Conservation (phyloP, 2,888 invertebrate genomes). For the Drosophila mimica region DNA sequence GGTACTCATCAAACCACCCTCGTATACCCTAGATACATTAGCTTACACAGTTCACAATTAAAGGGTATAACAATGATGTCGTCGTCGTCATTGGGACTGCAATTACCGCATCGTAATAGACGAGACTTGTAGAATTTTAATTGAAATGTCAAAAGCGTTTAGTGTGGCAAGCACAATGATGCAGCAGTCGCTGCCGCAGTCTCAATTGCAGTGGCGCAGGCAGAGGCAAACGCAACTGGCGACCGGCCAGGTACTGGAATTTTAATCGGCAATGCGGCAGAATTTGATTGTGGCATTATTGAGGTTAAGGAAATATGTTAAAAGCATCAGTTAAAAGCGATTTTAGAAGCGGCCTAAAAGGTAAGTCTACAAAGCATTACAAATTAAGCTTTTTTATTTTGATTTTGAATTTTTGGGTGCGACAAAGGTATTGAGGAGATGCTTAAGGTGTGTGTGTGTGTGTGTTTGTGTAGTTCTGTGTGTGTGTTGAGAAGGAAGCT, state of each 20-base stretch:
- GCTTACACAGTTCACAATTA: not conserved
- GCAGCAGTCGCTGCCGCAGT: slow-evolving; percentile 49
- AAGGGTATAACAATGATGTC: slow-evolving; percentile 40
- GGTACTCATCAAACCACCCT: no score
- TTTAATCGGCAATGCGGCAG: slow-evolving; percentile 74
- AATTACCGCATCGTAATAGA: slow-evolving; percentile 66
- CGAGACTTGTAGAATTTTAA: slow-evolving; percentile 76
- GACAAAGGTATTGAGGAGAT: not conserved
- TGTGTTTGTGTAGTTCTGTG: not conserved
- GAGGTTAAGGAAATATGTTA: slow-evolving; percentile 75
- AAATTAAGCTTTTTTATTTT: not conserved
- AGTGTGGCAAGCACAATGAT: slow-evolving; percentile 63
- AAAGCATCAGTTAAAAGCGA: slow-evolving; percentile 43
- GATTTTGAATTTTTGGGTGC: not conserved
- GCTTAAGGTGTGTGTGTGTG: not conserved
- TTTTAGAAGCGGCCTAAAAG: slow-evolving; percentile 13
- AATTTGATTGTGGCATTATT: slow-evolving; percentile 78
- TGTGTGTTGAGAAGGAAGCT: not conserved
- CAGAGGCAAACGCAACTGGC: slow-evolving; percentile 39
- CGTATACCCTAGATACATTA: not conserved
- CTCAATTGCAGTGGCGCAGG: slow-evolving; percentile 9
- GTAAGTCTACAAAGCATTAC: slow-evolving; percentile 37
- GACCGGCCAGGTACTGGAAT: slow-evolving; percentile 63
- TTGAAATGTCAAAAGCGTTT: slow-evolving; percentile 80
- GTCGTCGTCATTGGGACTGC: slow-evolving; percentile 24